phyloP scores from a whole-genome alignment of 2,113 vertebrate genomes.

The Anser brachyrhynchus region DNA sequence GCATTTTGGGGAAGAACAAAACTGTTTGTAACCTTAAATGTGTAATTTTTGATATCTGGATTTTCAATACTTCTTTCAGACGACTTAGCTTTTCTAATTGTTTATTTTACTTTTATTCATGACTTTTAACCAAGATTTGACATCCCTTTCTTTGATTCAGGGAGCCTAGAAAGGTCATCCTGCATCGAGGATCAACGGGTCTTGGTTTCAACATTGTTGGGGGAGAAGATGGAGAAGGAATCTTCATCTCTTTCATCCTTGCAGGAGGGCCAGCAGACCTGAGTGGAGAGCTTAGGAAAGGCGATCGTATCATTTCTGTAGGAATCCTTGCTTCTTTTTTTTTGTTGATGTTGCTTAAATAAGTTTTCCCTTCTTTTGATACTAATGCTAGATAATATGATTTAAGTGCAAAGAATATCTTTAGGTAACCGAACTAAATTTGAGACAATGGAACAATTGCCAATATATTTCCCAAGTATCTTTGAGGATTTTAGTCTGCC shows the following conservation, averaged over 20 bases:
- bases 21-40: neutral
- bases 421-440: neutral
- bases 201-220: constrained; percentile 99
- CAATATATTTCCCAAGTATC: neutral
- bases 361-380: neutral
- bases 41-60: neutral
- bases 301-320: constrained; percentile 95
- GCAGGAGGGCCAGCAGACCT: constrained; percentile 97
- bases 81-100: neutral
- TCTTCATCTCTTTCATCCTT: constrained; percentile 99
- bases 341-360: too few relatives aligned
- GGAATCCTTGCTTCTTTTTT: constrained; percentile 30
- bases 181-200: constrained; percentile 93
- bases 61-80: neutral
- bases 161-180: constrained; percentile 92
- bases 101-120: neutral
- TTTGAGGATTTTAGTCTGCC: neutral
- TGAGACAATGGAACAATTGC: neutral
- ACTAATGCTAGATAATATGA: neutral
- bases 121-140: neutral
- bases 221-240: constrained; percentile 97
- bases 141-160: constrained; percentile 68
- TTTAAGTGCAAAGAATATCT: neutral
- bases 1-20: too few relatives aligned
- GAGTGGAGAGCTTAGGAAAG: constrained; percentile 95